Evolutionary conservation across 2,113 vertebrate genomes (phyloP).

Genomic region (Tragelaphus imberbis): DNA sequence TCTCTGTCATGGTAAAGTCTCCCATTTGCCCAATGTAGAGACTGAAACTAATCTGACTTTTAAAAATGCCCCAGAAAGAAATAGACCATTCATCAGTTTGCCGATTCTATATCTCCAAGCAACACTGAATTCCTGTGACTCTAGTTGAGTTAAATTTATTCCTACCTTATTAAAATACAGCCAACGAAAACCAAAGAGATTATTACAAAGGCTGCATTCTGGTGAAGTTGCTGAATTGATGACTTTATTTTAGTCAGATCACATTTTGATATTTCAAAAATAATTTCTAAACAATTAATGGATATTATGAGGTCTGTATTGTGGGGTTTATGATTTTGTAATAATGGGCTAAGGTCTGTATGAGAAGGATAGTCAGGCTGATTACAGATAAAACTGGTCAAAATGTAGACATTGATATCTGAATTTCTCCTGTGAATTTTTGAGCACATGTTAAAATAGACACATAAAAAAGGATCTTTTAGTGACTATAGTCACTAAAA

Average conservation of each 20-base stretch:
- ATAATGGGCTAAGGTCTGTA: neutral
- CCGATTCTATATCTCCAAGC: conserved; percentile 54
- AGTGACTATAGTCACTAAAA: neutral
- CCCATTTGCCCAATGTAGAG: conserved; percentile 17
- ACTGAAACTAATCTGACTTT: conserved; percentile 57
- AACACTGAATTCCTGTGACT: conserved; percentile 36
- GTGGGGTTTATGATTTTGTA: neutral
- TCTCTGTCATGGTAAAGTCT: conserved; percentile 20
- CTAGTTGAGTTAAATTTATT: conserved; percentile 53
- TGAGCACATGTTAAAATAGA: neutral
- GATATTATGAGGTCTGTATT: neutral
- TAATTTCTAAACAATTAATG: neutral
- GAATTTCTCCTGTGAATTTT: neutral
- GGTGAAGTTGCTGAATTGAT: conserved; percentile 20
- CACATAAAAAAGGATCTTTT: neutral
- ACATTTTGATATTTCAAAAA: conserved; percentile 17
- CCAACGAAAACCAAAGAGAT: conserved; percentile 3
- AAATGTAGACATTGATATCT: neutral
- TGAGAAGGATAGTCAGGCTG: neutral
- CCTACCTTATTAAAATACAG: conserved; percentile 35
- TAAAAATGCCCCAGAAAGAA: conserved; percentile 52
- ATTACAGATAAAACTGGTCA: neutral
- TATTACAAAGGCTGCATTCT: conserved; percentile 4
- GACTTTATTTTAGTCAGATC: conserved; percentile 48
- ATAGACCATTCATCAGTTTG: conserved; percentile 52